Evolutionary conservation across 2,888 invertebrate species (phyloP).

Genomic region (Drosophila pseudotakahashii): DNA sequence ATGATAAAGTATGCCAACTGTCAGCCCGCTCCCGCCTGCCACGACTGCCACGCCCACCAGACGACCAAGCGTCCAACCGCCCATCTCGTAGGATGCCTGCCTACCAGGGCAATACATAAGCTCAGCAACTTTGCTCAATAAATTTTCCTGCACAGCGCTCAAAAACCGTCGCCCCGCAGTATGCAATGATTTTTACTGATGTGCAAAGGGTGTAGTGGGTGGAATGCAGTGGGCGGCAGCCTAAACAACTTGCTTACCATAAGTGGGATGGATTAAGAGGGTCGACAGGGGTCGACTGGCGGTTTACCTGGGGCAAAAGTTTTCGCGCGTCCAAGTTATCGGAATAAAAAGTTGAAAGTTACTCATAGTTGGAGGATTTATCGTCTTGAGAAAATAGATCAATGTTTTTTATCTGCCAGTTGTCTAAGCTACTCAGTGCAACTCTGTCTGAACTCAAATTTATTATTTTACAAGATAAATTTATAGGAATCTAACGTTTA

Average conservation of each 20-base stretch:
- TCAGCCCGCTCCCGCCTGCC: conserved; percentile 62
- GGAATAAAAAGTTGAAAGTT: conserved; percentile 23
- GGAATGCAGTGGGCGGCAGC: conserved; percentile 13
- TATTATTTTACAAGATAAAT: neutral
- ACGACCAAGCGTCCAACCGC: conserved; percentile 12
- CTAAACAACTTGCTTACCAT: conserved; percentile 70
- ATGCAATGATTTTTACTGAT: conserved; percentile 67
- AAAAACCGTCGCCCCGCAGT: conserved; percentile 67
- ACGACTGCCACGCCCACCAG: conserved; percentile 45
- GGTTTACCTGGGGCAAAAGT: conserved; percentile 18
- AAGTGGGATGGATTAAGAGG: conserved; percentile 6
- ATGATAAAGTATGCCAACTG: conserved; percentile 82
- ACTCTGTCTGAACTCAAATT: conserved; percentile 1
- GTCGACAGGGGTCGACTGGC: conserved; percentile 8
- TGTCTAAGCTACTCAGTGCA: neutral
- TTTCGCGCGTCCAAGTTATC: conserved; percentile 19
- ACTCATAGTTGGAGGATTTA: conserved; percentile 20
- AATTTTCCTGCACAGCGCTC: conserved; percentile 70
- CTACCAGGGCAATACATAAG: conserved; percentile 67
- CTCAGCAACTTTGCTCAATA: conserved; percentile 79
- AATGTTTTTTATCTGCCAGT: neutral
- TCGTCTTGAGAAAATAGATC: conserved; percentile 1
- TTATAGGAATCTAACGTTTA: no score
- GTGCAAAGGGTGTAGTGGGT: conserved; percentile 10
- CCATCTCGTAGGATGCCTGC: conserved; percentile 15